A percentile compares a stretch with the other conserved stretches of the same genome.
Evolutionary conservation across 2,888 invertebrate species (phyloP).

Genomic region (Epinotia brunnichana): DNA sequence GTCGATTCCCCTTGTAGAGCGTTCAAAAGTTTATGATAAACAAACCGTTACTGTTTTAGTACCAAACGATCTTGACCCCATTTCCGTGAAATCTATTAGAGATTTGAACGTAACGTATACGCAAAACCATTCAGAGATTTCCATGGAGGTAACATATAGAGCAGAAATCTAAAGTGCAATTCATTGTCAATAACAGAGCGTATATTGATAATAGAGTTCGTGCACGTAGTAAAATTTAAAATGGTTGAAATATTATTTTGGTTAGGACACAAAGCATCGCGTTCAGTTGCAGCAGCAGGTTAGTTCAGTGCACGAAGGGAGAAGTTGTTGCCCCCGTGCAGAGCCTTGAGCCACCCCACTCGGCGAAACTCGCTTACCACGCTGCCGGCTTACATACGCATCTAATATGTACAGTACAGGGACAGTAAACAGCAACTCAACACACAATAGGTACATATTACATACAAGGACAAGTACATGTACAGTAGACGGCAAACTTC

Average conservation of each 20-base stretch:
- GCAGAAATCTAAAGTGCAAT: background rate
- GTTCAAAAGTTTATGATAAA: constrained; percentile 37
- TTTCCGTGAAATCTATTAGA: constrained; percentile 15
- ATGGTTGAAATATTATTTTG: constrained; percentile 27
- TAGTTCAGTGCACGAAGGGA: constrained; percentile 72
- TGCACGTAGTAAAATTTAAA: background rate
- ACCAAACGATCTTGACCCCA: constrained; percentile 23
- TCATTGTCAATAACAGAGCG: background rate
- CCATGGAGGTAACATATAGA: background rate
- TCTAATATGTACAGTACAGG: constrained; percentile 35
- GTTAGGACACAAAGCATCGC: constrained; percentile 55
- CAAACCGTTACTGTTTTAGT: constrained; percentile 32
- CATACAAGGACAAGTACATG: constrained; percentile 5
- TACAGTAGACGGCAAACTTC: no score
- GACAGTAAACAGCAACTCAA: constrained; percentile 37
- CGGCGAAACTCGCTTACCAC: constrained; percentile 53
- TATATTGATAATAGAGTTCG: background rate
- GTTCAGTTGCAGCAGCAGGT: constrained; percentile 61
- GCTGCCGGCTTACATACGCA: constrained; percentile 43
- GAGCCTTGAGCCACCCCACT: constrained; percentile 65
- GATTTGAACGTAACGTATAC: constrained; percentile 9
- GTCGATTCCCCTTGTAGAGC: constrained; percentile 24
- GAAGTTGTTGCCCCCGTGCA: constrained; percentile 71
- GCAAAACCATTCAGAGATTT: background rate
- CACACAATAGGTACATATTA: constrained; percentile 14